phyloP scores from a whole-genome alignment of 2,888 invertebrate genomes.

The Dasypolia templi region DNA sequence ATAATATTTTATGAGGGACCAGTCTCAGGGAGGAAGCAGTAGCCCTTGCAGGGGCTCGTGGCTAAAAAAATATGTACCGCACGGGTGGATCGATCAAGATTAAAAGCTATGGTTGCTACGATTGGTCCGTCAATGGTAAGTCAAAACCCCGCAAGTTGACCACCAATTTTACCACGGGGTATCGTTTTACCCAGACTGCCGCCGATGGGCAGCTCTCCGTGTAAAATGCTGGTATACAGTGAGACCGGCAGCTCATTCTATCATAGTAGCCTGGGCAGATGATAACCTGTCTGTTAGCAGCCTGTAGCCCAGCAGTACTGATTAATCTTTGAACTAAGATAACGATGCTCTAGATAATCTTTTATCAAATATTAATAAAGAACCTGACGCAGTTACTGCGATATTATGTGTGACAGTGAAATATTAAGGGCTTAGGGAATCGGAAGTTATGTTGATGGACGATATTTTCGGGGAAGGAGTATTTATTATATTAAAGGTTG shows the following conservation, averaged over 20 bases:
- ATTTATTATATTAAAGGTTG: constrained; percentile 29
- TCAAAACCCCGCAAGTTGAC: background rate
- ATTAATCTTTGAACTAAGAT: constrained; percentile 53
- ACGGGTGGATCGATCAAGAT: too few relatives aligned
- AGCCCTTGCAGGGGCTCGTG: background rate
- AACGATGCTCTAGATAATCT: constrained; percentile 53
- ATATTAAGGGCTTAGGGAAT: constrained; percentile 61
- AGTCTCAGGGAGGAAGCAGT: background rate
- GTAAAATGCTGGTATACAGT: too few relatives aligned
- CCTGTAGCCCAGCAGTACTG: background rate
- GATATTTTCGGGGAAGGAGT: constrained; percentile 10
- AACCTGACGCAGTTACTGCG: constrained; percentile 47
- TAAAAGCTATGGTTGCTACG: too few relatives aligned
- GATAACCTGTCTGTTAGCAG: constrained; percentile 1
- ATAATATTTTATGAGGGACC: background rate
- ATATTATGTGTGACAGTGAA: constrained; percentile 66
- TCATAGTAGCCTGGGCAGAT: background rate
- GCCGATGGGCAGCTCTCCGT: too few relatives aligned
- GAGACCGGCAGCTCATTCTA: too few relatives aligned
- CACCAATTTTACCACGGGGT: background rate
- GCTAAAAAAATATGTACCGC: too few relatives aligned
- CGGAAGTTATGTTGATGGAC: constrained; percentile 36
- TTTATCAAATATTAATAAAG: constrained; percentile 62
- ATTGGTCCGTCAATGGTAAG: too few relatives aligned
- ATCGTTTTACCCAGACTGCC: too few relatives aligned